A percentile compares a stretch with the other conserved stretches of the same genome.
Evolutionary conservation across 2,113 vertebrate genomes (phyloP).

Genomic region (Indri indri): DNA sequence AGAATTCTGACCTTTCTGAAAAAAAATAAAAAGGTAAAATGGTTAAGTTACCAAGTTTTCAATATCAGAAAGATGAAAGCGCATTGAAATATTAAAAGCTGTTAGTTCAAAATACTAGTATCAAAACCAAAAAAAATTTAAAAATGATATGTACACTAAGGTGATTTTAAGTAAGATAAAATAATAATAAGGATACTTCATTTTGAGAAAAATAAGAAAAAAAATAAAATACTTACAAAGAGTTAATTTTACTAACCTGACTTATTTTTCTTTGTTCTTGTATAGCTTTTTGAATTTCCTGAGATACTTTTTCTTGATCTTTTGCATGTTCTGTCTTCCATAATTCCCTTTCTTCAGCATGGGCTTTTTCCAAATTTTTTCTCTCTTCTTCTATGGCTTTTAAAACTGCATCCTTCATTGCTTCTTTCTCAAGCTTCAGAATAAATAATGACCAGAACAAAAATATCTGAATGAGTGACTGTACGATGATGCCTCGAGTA

Average conservation of each 20-base stretch:
- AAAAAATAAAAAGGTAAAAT: slow-evolving; percentile 1
- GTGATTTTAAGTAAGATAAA: neutral
- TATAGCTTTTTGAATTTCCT: slow-evolving; percentile 79
- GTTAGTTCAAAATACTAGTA: slow-evolving; percentile 10
- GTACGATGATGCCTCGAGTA: neutral
- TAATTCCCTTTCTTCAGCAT: slow-evolving; percentile 82
- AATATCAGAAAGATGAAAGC: neutral
- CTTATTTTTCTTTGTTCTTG: slow-evolving; percentile 82
- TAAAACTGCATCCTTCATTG: slow-evolving; percentile 78
- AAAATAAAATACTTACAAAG: neutral
- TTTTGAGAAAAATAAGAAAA: neutral
- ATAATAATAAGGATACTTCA: neutral
- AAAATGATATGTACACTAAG: neutral
- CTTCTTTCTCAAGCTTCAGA: slow-evolving; percentile 84
- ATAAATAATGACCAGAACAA: slow-evolving; percentile 51
- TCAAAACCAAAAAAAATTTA: neutral
- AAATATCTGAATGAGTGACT: neutral
- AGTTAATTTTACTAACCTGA: slow-evolving; percentile 77
- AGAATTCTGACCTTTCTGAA: neutral
- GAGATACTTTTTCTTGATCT: slow-evolving; percentile 78
- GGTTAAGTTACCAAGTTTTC: neutral
- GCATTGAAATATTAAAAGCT: neutral
- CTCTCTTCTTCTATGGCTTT: slow-evolving; percentile 85
- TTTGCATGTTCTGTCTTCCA: slow-evolving; percentile 82
- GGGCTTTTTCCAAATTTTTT: slow-evolving; percentile 80